These are phyloP conservation scores for Mormyrops boulengeri DNA, from an alignment of 2,797 vertebrate species.

Conservation along the genomic window DNA sequence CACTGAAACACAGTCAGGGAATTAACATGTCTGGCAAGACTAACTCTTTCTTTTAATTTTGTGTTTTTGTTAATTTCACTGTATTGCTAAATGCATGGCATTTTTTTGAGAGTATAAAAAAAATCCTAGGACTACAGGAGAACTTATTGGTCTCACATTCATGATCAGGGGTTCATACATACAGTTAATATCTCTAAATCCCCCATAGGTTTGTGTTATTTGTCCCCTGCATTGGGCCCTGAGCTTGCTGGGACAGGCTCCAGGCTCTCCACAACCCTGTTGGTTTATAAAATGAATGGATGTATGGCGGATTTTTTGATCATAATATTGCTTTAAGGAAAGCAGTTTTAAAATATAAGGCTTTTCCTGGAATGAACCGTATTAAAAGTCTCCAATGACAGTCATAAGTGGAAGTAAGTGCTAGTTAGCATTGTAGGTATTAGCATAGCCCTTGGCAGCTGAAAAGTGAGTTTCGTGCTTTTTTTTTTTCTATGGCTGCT, in stretches of 20 bases:
- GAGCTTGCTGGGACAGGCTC: neutral
- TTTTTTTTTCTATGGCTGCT: neutral
- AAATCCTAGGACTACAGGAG: neutral
- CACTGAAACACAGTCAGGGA: neutral
- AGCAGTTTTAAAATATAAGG: neutral
- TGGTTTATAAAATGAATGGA: neutral
- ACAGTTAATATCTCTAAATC: neutral
- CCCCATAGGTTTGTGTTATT: neutral
- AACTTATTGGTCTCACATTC: neutral
- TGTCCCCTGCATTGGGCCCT: neutral
- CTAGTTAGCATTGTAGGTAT: neutral
- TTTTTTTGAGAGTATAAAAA: neutral
- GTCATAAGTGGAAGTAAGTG: neutral
- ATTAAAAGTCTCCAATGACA: neutral
- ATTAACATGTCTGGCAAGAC: neutral
- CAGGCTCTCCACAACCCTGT: neutral
- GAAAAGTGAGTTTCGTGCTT: neutral
- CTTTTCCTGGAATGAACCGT: neutral
- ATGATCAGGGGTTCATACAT: neutral
- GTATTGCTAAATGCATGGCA: neutral
- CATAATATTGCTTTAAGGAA: neutral
- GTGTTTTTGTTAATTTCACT: neutral
- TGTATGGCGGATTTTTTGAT: neutral
- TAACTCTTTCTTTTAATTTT: neutral
- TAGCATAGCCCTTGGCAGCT: neutral